phyloP scores from a whole-genome alignment of 2,113 vertebrate genomes.

The Periophthalmodon schlosseri region DNA sequence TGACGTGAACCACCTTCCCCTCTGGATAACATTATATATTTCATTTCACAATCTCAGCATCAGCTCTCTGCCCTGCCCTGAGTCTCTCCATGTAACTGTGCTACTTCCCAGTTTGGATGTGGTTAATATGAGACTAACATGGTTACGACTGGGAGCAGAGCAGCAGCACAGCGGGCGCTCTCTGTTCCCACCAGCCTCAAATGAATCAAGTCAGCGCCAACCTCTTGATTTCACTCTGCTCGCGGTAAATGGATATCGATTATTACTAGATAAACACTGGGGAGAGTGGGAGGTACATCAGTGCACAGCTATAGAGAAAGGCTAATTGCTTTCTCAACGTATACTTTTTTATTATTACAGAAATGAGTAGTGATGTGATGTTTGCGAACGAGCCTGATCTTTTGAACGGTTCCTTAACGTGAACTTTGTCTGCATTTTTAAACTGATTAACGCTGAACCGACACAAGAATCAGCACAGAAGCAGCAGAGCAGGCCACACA shows the following conservation, averaged over 20 bases:
- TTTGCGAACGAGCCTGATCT: too few relatives aligned
- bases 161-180: conserved; percentile 68
- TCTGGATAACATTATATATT: neutral
- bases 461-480: too few relatives aligned
- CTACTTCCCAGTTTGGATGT: conserved; percentile 38
- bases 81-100: conserved; percentile 42
- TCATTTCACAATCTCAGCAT: neutral
- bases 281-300: conserved; percentile 28
- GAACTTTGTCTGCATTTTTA: too few relatives aligned
- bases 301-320: neutral
- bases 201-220: conserved; percentile 69
- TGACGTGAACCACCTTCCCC: neutral
- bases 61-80: conserved; percentile 1
- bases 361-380: neutral
- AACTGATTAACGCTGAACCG: too few relatives aligned
- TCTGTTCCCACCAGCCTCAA: conserved; percentile 60
- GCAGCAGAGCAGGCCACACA: too few relatives aligned
- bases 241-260: conserved; percentile 55
- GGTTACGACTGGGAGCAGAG: conserved; percentile 64
- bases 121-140: conserved; percentile 70
- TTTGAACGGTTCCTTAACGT: too few relatives aligned
- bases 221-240: conserved; percentile 56
- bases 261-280: conserved; percentile 63
- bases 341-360: neutral
- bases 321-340: conserved; percentile 16